Base-by-base conservation (phyloP, 1,140 invertebrate species). In the Oryzaephilus surinamensis region DNA sequence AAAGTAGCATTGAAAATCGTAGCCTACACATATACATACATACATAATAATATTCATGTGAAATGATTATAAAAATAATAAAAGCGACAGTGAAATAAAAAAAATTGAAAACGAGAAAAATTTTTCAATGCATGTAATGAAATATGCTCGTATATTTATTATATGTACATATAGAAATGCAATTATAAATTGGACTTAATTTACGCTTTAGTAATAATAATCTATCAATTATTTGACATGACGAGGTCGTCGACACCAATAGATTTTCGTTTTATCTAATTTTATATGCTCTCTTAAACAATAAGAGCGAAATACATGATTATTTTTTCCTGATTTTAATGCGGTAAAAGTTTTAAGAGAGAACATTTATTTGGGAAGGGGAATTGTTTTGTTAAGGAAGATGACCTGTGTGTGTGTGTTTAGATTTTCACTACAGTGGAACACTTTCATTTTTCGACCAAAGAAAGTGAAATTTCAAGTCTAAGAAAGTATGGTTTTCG, bases 21-120 rank as follows among this genome's bases (percentile, higher is more conserved):
- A n/a, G n/a, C n/a, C n/a, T n/a, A n/a, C n/a, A n/a, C n/a, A n/a
- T n/a, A n/a, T n/a, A n/a, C n/a, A n/a, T n/a, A n/a, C n/a, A n/a
- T n/a, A n/a, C n/a, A n/a, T n/a, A n/a, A n/a, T n/a, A n/a, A n/a
- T n/a, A n/a, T n/a, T n/a, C n/a, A n/a, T n/a, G n/a, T n/a, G 11
- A 24, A 23, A 15, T 37, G 46, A 41, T 40, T 35, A 35, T 39
- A 35, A 26, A 32, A 32, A 19, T 30, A 32, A 45, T 43, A 52
- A 52, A 54, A 54, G 52, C 48, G 52, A 52, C 50, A 54, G 50
- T 54, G 50, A 50, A 54, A 54, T 50, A 52, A 52, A 52, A 45
- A 30, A 29, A 32, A 39, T 39, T 38, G n/a, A n/a, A n/a, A n/a
- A n/a, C n/a, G n/a, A n/a, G n/a, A n/a, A n/a, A n/a, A n/a, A n/a